phyloP scores from a whole-genome alignment of 2,888 invertebrate genomes.

The Ochlodes sylvanus region DNA sequence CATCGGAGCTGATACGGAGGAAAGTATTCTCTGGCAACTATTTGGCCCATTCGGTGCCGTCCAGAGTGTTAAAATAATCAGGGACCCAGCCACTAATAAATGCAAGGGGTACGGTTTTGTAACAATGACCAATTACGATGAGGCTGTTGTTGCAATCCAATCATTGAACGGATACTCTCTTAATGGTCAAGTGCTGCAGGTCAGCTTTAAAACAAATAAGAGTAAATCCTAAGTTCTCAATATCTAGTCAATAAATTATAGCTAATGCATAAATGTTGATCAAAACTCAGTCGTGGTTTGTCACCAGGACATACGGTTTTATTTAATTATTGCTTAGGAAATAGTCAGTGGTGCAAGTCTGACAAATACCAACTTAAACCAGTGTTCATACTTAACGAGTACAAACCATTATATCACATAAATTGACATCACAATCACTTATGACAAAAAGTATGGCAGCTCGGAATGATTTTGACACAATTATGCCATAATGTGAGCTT shows the following conservation, averaged over 20 bases:
- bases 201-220: slow-evolving; percentile 98
- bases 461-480: slow-evolving; percentile 21
- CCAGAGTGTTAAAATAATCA: slow-evolving; percentile 98
- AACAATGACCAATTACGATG: slow-evolving; percentile 99
- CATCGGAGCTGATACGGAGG: slow-evolving; percentile 95
- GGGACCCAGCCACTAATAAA: slow-evolving; percentile 97
- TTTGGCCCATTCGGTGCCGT: slow-evolving; percentile 99
- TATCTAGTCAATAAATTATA: slow-evolving; percentile 85
- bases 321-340: slow-evolving; percentile 62
- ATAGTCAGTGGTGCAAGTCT: slow-evolving; percentile 65
- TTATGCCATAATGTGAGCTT: slow-evolving; percentile 29
- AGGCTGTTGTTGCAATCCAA: slow-evolving; percentile 98
- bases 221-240: slow-evolving; percentile 87
- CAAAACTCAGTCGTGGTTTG: slow-evolving; percentile 81
- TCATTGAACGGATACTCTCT: slow-evolving; percentile 98
- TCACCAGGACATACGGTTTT: slow-evolving; percentile 62
- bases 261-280: slow-evolving; percentile 84
- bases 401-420: slow-evolving; percentile 58
- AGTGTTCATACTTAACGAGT: slow-evolving; percentile 64
- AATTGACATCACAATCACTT: slow-evolving; percentile 45
- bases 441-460: slow-evolving; percentile 21
- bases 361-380: slow-evolving; percentile 60
- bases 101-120: slow-evolving; percentile 99
- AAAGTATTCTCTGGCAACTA: slow-evolving; percentile 96
- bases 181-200: slow-evolving; percentile 97